These are phyloP conservation scores for Caenorhabditis tropicalis DNA, from an alignment of 1,140 invertebrate species.

Conservation along the genomic window DNA sequence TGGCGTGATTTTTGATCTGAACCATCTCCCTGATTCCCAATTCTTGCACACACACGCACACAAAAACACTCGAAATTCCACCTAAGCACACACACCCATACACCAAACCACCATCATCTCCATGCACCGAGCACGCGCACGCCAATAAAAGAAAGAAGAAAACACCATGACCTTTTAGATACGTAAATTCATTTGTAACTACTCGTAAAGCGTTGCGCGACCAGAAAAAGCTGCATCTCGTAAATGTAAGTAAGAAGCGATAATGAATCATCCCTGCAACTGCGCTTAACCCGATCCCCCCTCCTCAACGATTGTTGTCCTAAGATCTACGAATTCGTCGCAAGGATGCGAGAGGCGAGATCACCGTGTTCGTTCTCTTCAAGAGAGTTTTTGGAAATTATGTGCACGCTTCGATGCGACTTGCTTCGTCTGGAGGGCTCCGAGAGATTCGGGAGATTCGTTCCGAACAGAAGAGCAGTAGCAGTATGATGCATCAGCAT, in stretches of 20 bases:
- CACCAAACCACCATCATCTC: conserved; percentile 24
- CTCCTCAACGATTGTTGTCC: conserved; percentile 10
- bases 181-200: neutral
- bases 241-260: conserved; percentile 18
- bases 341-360: conserved; percentile 36
- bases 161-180: neutral
- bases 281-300: neutral
- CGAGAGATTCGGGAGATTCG: neutral
- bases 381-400: conserved; percentile 39
- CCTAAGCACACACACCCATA: neutral
- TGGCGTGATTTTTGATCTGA: conserved; percentile 31
- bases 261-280: neutral
- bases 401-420: conserved; percentile 28
- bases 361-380: conserved; percentile 35
- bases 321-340: conserved; percentile 45
- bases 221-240: neutral
- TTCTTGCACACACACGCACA: neutral
- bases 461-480: neutral
- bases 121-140: conserved; percentile 37
- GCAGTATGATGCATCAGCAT: neutral
- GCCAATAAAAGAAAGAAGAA: neutral
- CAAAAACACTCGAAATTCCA: neutral
- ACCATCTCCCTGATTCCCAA: neutral
- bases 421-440: conserved; percentile 13
- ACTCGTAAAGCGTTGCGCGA: conserved; percentile 34